Evolutionary conservation across 2,888 invertebrate species (phyloP), one percentile per base, ranked within the genome.

Genomic region (Sinodicranocentrus sp.): DNA sequence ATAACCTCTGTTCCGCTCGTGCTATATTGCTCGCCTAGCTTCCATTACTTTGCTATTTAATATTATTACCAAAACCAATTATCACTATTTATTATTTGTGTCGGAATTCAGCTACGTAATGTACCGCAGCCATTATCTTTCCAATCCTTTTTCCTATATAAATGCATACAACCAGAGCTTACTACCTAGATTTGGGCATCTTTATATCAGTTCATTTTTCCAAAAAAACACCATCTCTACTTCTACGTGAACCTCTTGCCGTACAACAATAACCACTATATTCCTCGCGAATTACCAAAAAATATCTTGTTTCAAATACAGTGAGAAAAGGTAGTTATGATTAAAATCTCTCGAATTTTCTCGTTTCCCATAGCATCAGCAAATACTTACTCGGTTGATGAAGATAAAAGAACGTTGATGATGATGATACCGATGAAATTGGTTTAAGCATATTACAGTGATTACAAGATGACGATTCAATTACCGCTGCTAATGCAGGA

Each of bases 51-150:
- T 65, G 21, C 21, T 39, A 39, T 25, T n/a, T n/a, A n/a, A n/a
- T 61, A 5, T 61, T 61, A 25, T n/a, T 68, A 44, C 44, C 48
- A 68, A 44, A 68, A 44, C 67, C 67, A 68, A 68, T 68, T 68
- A 68, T 68, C 67, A 44, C 48, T 25, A 48, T 68, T 68, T 68
- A 68, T 44, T 44, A n/a, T n/a, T 23, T n/a, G n/a, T n/a, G n/a
- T n/a, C n/a, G n/a, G n/a, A n/a, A n/a, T n/a, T n/a, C n/a, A n/a
- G n/a, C n/a, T n/a, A n/a, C n/a, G n/a, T n/a, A n/a, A n/a, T n/a
- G n/a, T n/a, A n/a, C n/a, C n/a, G n/a, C n/a, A n/a, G n/a, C n/a
- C n/a, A n/a, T n/a, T n/a, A n/a, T n/a, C n/a, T n/a, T n/a, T n/a
- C n/a, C n/a, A n/a, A n/a, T n/a, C n/a, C n/a, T n/a, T n/a, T n/a